Percentiles rank a stretch among this genome's conserved stretches.
Evolutionary conservation across 2,888 invertebrate genomes (phyloP).

Genomic region (Rhimphoctona megacephalus): DNA sequence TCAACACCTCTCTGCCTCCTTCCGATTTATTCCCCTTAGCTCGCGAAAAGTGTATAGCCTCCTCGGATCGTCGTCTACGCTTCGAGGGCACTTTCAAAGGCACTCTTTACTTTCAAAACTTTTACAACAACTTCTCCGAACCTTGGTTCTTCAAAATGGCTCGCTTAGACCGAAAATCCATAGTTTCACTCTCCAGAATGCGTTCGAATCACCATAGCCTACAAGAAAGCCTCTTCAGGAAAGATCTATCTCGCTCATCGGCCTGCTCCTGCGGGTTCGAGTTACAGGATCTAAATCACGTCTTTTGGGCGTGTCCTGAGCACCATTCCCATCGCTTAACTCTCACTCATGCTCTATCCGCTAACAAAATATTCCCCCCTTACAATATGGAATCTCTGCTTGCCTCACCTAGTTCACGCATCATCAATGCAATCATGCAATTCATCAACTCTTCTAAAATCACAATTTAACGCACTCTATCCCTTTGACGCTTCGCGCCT

Average conservation of each 20-base stretch:
- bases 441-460: neutral
- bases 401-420: neutral
- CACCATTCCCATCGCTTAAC: neutral
- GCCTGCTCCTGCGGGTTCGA: no score
- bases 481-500: no score
- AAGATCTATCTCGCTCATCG: no score
- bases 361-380: slow-evolving; percentile 28
- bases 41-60: neutral
- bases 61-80: neutral
- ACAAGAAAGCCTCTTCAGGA: slow-evolving; percentile 18
- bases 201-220: slow-evolving; percentile 1
- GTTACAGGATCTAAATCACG: neutral
- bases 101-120: neutral
- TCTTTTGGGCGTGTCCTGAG: neutral
- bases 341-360: neutral
- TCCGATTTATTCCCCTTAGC: slow-evolving; percentile 5
- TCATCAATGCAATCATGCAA: neutral
- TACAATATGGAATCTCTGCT: slow-evolving; percentile 2
- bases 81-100: slow-evolving; percentile 1
- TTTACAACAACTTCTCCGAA: neutral
- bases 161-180: slow-evolving; percentile 4
- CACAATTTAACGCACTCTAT: no score
- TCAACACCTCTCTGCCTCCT: neutral
- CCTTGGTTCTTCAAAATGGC: slow-evolving; percentile 13
- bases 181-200: slow-evolving; percentile 25